phyloP scores from a whole-genome alignment of 2,113 vertebrate genomes.

The Macrotus californicus region DNA sequence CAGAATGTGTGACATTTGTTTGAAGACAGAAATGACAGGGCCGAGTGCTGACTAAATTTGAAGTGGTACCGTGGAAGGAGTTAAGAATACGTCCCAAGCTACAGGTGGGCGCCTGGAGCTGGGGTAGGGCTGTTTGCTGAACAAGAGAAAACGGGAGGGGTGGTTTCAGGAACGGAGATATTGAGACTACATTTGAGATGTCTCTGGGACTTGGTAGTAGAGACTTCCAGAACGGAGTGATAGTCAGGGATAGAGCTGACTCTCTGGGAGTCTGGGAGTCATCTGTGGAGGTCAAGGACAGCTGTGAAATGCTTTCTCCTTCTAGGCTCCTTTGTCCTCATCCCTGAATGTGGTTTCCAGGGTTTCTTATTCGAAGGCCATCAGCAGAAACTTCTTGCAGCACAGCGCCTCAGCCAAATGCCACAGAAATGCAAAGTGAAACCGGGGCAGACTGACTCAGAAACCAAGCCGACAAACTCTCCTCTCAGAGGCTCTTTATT shows the following conservation, averaged over 20 bases:
- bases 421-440: slow-evolving; percentile 60
- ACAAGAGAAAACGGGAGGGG: neutral
- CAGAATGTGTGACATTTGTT: neutral
- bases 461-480: slow-evolving; percentile 41
- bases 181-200: neutral
- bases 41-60: neutral
- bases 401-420: neutral
- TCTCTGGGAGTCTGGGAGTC: too few relatives aligned
- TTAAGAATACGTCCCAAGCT: neutral
- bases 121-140: neutral
- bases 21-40: neutral
- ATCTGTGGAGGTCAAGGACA: neutral
- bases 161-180: neutral
- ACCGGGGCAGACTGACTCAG: neutral
- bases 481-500: neutral
- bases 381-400: slow-evolving; percentile 22
- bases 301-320: neutral
- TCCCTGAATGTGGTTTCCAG: slow-evolving; percentile 19
- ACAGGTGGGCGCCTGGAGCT: neutral
- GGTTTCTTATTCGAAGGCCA: slow-evolving; percentile 44
- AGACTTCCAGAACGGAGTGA: neutral
- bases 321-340: neutral
- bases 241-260: neutral
- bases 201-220: neutral
- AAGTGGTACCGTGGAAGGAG: neutral